Base-by-base conservation (phyloP, 2,888 invertebrate species). In the Ophion costatus region DNA sequence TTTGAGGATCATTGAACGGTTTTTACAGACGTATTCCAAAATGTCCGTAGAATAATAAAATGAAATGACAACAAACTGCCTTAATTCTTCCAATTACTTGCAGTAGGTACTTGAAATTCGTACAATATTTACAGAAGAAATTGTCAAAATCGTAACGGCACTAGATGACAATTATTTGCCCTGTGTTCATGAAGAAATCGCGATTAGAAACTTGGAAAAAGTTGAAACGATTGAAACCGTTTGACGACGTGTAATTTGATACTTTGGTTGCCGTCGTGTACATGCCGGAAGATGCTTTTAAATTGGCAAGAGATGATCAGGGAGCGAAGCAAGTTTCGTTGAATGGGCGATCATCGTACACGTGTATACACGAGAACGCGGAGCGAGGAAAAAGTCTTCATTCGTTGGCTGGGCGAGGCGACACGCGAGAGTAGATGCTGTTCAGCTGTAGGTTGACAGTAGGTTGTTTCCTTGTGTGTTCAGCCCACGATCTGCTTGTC, bases 401-500 rank as follows among this genome's bases (percentile, higher is more conserved):
- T 56, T 82, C 67, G 45, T 70, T 82, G 70, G 70, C 56, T 82
- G 79, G 79, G 79, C 82, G 79, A 85, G 85, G 79, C 85, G 59
- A 76, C 76, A 67, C 57, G 59, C 63, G 74, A 84, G 74, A 84
- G 78, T 84, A 82, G 82, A 75, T 76, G 82, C 80, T 83, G 87
- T 70, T 29, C 64, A 51, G 59, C 24, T 85, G 85, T 85, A 82
- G 82, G 82, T 85, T 87, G 80, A 83, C 87, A 85, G 87, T 87
- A 85, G 87, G 81, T 77, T 83, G 81, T 87, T 78, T 79, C 83
- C 76, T 79, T 78, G 73, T 80, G 79, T 87, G 83, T 83, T 85
- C 85, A 83, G 74, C 87, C 87, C 83, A 85, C 85, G 85, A 80
- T 33, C 69, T 59, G 38, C 80, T 85, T 80, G 85, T 85, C 80